These are phyloP conservation scores for Trissolcus basalis DNA, from an alignment of 1,140 invertebrate genomes.

Conservation along the genomic window DNA sequence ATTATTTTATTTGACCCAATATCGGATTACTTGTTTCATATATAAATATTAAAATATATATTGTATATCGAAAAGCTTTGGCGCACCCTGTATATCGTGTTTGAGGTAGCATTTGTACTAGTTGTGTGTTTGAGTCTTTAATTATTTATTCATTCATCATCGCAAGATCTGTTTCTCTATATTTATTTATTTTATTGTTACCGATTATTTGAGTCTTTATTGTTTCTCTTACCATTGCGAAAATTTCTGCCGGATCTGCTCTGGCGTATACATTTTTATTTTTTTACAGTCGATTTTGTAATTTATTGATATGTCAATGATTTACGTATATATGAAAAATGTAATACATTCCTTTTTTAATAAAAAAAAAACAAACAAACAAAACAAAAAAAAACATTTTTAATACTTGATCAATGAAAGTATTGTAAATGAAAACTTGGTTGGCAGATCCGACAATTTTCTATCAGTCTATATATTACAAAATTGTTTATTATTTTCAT, in stretches of 20 bases:
- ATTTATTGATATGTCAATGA: too few species aligned
- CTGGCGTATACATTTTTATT: too few species aligned
- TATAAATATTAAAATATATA: conserved; percentile 35
- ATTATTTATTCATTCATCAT: conserved; percentile 49
- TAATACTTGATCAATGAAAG: too few species aligned
- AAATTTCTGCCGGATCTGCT: conserved; percentile 23
- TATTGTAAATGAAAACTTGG: background rate
- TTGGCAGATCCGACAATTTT: conserved; percentile 35
- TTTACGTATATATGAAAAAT: too few species aligned
- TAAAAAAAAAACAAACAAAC: too few species aligned
- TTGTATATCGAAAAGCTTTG: conserved; percentile 61
- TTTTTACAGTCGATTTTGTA: too few species aligned
- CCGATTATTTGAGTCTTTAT: conserved; percentile 43
- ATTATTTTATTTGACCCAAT: conserved; percentile 17
- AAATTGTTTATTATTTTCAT: conserved; percentile 46
- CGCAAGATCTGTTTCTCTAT: background rate
- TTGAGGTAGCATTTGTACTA: conserved; percentile 76
- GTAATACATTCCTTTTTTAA: too few species aligned
- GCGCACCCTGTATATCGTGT: conserved; percentile 74
- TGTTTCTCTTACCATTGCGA: conserved; percentile 34
- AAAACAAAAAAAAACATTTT: too few species aligned
- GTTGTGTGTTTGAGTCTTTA: conserved; percentile 63
- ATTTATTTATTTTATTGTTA: conserved; percentile 52
- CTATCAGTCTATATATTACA: conserved; percentile 57
- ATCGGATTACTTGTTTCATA: conserved; percentile 37